Percentiles rank a stretch among this genome's conserved stretches.
Conservation (phyloP, 2,113 vertebrate species). For the Platanista minor region DNA sequence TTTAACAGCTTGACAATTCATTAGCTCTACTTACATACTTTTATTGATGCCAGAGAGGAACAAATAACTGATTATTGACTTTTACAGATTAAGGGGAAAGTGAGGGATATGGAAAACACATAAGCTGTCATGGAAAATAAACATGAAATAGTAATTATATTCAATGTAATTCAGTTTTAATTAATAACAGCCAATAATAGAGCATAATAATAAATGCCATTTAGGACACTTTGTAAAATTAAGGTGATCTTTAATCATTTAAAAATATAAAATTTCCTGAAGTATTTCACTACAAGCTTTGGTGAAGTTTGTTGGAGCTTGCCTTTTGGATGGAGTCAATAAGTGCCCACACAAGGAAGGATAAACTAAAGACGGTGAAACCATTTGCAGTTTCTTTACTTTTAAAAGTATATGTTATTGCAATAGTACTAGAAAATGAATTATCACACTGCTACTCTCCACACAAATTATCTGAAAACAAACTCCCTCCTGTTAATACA, state of each 20-base stretch:
- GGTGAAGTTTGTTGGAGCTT: neutral
- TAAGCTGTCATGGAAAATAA: neutral
- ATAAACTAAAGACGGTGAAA: neutral
- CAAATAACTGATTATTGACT: neutral
- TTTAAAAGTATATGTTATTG: neutral
- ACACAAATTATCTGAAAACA: neutral
- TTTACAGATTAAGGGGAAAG: neutral
- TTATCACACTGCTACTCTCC: neutral
- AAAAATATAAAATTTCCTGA: neutral
- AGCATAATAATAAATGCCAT: neutral
- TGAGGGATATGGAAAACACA: neutral
- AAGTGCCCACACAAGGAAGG: neutral
- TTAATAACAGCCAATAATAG: neutral
- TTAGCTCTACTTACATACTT: neutral
- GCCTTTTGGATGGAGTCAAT: neutral
- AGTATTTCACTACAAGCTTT: conserved; percentile 9
- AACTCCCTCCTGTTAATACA: neutral
- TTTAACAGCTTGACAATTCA: neutral
- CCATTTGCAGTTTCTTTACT: neutral
- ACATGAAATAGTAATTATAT: neutral
- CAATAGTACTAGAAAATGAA: neutral
- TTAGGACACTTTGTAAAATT: neutral
- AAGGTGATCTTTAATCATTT: neutral
- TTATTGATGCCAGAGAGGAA: neutral
- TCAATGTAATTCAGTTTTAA: neutral